Evolutionary conservation across 1,140 invertebrate species (phyloP), one percentile per base, ranked within the genome.

Genomic region (Odontomachus brunneus): DNA sequence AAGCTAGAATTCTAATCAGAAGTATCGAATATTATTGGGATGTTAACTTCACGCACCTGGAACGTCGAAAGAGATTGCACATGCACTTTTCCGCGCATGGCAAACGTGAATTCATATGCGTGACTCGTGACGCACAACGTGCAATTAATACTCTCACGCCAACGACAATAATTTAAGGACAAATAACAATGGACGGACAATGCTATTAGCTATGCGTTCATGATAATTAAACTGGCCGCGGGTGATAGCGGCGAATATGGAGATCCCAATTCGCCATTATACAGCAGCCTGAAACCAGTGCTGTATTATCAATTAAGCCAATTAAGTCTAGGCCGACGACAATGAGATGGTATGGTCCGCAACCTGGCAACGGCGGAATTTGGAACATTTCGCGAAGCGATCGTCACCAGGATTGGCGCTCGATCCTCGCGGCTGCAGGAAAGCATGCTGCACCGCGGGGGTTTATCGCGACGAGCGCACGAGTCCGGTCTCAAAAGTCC

Each of bases 141-240:
- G 11, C 44, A 72, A 59, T 57, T 29, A 57, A 38, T 19, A 3
- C 33, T 38, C 4, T 22, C 4, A 3, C 9, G 60, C n/a, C 2
- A 2, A 60, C 60, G 71, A n/a, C 60, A 51, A 69, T 12, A 59
- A 73, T 26, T 55, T 33, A 12, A 55, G 49, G 29, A 48, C 60
- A 15, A 59, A 33, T 73, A 60, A 26, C 24, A 73, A 60, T 72
- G 22, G 38, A 3, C 19, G 19, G 38, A 44, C 26, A n/a, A 12
- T 17, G 48, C 44, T 44, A 44, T 44, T 1, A 74, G 7, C 7
- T 9, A 7, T 48, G 3, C 33, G 38, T 26, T 17, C 57, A 48
- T 60, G 22, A 29, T 74, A 26, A 74, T 74, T 48, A 63, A 72
- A n/a, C 22, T 11, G 33, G 12, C 38, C 62, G 11, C 48, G 12